Evolutionary conservation across 2,797 vertebrate species (phyloP), one percentile per base, ranked within the genome.

Genomic region (Gymnoscopelus microlampas): DNA sequence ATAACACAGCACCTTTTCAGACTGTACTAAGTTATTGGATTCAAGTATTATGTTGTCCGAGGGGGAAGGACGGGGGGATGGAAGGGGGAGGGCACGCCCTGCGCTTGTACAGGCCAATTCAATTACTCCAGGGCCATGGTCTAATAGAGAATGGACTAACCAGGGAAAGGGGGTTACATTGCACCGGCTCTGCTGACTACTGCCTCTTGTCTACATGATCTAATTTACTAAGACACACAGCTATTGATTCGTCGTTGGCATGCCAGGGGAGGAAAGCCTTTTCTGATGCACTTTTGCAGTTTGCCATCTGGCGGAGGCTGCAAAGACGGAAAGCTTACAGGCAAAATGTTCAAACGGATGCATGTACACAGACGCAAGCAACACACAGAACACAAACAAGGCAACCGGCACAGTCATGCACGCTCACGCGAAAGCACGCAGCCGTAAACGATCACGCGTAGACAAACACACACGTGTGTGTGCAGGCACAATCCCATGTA

Each of bases 141-240:
- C 88, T 93, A 89, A 91, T 91, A 87, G 87, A 91, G 85, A 91
- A 89, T 80, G 85, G 88, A 92, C 87, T 81, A 88, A 89, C 77
- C 90, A 86, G 80, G 83, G 81, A 15, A 83, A 81, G 81, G 56
- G 26, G 90, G 85, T 88, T 92, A 82, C 87, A 83, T 82, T 88
- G 68, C 70, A 86, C 88, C 82, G 80, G 56, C 85, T 84, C 76
- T 92, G 89, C 90, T 91, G 91, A 91, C 83, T 70, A 74, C 83
- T 84, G 86, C 80, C 73, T 79, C 90, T 90, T 90, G 89, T 92
- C 91, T 89, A 86, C 90, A 88, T 88, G 85, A 93, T 93, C 91
- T 91, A 92, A 95, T 93, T 94, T 92, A 92, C 84, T 83, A 89
- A 90, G 90, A 93, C 87, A 89, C 83, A 77, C 76, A 63, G 62